Evolutionary conservation across 1,140 invertebrate species (phyloP), one percentile per base, ranked within the genome.

Genomic region (Trypoxylus dichotomus): DNA sequence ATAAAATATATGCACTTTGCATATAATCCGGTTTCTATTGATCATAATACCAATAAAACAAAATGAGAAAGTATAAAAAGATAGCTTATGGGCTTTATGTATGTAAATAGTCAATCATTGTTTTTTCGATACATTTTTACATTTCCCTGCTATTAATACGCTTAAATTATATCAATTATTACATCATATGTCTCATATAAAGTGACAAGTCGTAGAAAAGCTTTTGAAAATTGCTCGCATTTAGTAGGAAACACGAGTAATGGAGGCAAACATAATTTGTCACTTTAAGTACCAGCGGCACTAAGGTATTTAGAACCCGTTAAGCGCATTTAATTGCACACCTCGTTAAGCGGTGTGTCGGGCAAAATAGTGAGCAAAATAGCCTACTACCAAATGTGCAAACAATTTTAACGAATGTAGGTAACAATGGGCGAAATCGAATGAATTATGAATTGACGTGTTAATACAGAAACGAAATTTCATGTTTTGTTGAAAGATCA

Each of bases 301-400:
- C 60, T 68, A 10, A 68, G 11, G 24, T 54, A 54, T 25, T 68
- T 68, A 25, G 24, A 27, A 11, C 21, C 60, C 8, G 60, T 25
- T 24, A 24, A 29, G 60, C 21, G 15, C 25, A 68, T 24, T 68
- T 68, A 68, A 68, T 68, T 68, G 24, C 19, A 15, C 60, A 24
- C 24, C 60, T 68, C 25, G 60, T 68, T 68, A 68, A 68, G 60
- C 60, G 27, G 60, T 24, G 24, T 68, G 27, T 68, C 60, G 11
- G 27, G 7, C 60, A 68, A 68, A 68, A 24, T 24, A 68, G 3
- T 7, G 60, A 25, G 15, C 27, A 13, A 68, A 68, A 29, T 19
- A 6, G 24, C 24, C 1, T 27, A 68, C 21, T 68, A 29, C 24
- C 6, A 29, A 68, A 27, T 68, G 58, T 68, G n/a, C 24, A 68